phyloP scores from a whole-genome alignment of 2,888 invertebrate species.

The Pediacus dermestoides region DNA sequence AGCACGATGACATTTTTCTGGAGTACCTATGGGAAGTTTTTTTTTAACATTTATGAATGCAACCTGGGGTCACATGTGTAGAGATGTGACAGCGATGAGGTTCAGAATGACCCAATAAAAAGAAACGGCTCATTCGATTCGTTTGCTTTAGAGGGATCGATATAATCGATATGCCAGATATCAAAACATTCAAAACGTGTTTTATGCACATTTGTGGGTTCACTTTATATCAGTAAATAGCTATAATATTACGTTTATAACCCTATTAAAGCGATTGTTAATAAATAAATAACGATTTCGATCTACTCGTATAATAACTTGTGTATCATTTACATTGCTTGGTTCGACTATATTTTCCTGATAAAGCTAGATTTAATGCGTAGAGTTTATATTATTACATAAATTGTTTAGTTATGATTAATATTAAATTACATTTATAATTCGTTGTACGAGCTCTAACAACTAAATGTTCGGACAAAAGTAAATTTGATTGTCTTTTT shows the following conservation, averaged over 20 bases:
- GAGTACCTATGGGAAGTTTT: slow-evolving; percentile 42
- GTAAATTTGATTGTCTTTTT: too few relatives aligned
- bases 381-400: too few relatives aligned
- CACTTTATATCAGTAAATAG: slow-evolving; percentile 42
- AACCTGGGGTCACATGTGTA: slow-evolving; percentile 44
- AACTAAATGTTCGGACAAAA: too few relatives aligned
- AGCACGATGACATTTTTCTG: slow-evolving; percentile 41
- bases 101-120: slow-evolving; percentile 48
- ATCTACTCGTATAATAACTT: neutral
- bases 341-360: too few relatives aligned
- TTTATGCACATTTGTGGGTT: slow-evolving; percentile 45
- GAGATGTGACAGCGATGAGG: slow-evolving; percentile 45
- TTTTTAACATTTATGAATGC: slow-evolving; percentile 44
- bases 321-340: too few relatives aligned
- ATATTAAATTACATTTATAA: too few relatives aligned
- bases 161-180: slow-evolving; percentile 46
- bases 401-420: too few relatives aligned
- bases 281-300: slow-evolving; percentile 28
- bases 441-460: too few relatives aligned
- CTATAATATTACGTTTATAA: slow-evolving; percentile 32
- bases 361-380: too few relatives aligned
- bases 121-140: slow-evolving; percentile 48
- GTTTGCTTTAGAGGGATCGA: slow-evolving; percentile 35
- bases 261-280: slow-evolving; percentile 32
- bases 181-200: slow-evolving; percentile 46